Evolutionary conservation across 1,140 invertebrate species (phyloP), one percentile per base, ranked within the genome.

Genomic region (Euglossa dilemma): DNA sequence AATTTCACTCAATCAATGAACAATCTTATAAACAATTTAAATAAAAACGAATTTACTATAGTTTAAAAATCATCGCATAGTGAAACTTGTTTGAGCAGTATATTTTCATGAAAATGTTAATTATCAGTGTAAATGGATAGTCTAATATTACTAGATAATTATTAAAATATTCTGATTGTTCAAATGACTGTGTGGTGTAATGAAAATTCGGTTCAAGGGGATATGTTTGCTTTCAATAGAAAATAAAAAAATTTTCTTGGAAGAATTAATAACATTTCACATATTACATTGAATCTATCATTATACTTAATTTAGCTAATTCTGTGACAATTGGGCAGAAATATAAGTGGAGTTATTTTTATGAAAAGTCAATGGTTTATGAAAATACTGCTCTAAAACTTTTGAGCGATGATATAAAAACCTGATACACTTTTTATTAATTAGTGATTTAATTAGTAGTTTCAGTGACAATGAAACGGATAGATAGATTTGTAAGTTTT

Each of bases 401-500:
- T 45, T 64, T 80, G 0, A 89, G 79, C 23, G 69, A 86, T 18
- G 75, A 86, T 28, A 57, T 93, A 91, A 61, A 61, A 52, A 52
- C 50, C 16, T 52, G 16, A 52, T 52, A 14, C 16, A 4, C 16
- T 52, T 50, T 50, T 14, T 16, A 63, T 63, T 63, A 18, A 90
- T 84, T 2, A 88, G 91, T 54, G 90, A 87, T 61, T 82, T 92
- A 16, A 92, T 89, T 28, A 85, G 80, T 9, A 93, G 87, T 80
- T 93, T 90, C 1, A 90, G 87, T 64, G 92, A 93, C 61, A 91
- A 93, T 73, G 52, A 57, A 57, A n/a, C 7, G 90, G 7, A 93
- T 92, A 0, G 92, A 93, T n/a, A 94, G 92, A 67, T 94, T 94
- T 69, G 92, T 93, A 23, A 93, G 92, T 70, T 93, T 92, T 54